Conservation (phyloP, 2,797 vertebrate species). For the Acipenser transmontanus region DNA sequence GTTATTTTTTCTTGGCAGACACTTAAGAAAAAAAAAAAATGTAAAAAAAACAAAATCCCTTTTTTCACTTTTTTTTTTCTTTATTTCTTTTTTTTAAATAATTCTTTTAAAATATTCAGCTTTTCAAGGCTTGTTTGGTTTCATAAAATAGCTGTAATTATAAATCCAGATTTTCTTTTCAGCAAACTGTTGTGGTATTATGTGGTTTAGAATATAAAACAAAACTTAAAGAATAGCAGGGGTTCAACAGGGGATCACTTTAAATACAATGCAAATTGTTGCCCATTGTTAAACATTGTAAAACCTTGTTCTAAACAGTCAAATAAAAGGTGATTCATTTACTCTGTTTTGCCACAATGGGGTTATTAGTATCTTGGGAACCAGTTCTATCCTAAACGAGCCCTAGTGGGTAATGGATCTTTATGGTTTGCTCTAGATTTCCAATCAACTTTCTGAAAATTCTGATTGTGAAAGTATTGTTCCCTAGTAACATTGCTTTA, state of each 20-base stretch:
- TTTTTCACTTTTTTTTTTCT: no score
- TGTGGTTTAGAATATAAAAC: neutral
- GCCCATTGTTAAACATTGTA: constrained; percentile 2
- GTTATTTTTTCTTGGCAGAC: constrained; percentile 36
- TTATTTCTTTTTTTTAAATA: constrained; percentile 19
- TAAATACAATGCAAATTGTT: constrained; percentile 8
- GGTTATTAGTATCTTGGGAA: no score
- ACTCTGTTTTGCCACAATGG: neutral
- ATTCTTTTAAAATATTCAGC: constrained; percentile 35
- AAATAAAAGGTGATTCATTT: constrained; percentile 1
- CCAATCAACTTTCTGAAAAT: no score
- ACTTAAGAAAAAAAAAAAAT: constrained; percentile 35
- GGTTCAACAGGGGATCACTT: neutral
- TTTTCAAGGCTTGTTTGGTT: constrained; percentile 3
- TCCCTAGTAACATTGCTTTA: no score
- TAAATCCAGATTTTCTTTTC: neutral
- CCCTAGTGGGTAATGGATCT: no score
- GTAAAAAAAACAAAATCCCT: no score
- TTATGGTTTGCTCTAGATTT: no score
- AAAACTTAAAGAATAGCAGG: neutral
- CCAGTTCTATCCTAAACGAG: no score
- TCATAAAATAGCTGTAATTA: neutral
- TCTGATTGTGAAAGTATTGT: no score
- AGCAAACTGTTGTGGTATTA: neutral
- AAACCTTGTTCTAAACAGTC: constrained; percentile 4